Evolutionary conservation across 2,888 invertebrate species (phyloP).

Genomic region (Aricia artaxerxes): DNA sequence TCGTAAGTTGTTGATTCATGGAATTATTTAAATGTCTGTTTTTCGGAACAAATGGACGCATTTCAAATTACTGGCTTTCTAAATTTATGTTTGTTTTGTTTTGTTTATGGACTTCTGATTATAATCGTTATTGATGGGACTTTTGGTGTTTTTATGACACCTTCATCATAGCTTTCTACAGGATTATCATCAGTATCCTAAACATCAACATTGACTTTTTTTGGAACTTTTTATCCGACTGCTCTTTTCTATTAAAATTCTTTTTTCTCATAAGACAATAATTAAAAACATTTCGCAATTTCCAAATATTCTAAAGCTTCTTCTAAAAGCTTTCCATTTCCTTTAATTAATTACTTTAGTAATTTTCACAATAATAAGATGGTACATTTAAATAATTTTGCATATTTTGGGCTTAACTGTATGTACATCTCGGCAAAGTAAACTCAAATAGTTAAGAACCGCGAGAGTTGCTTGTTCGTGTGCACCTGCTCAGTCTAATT

Average conservation of each 20-base stretch:
- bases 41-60: slow-evolving; percentile 19
- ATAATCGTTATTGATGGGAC: neutral
- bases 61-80: slow-evolving; percentile 18
- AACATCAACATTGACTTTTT: neutral
- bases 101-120: neutral
- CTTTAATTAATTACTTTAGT: neutral
- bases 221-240: too few species aligned
- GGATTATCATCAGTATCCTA: neutral
- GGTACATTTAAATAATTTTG: slow-evolving; percentile 10
- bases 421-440: neutral
- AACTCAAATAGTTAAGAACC: slow-evolving; percentile 40
- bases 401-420: neutral
- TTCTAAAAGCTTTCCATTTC: neutral
- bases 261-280: too few species aligned
- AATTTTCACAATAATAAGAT: slow-evolving; percentile 4
- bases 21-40: slow-evolving; percentile 32
- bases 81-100: slow-evolving; percentile 28
- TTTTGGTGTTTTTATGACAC: neutral
- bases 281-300: too few species aligned
- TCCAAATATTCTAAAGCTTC: neutral
- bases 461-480: slow-evolving; percentile 41
- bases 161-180: neutral
- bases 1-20: slow-evolving; percentile 32
- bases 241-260: too few species aligned
- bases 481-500: slow-evolving; percentile 50